Evolutionary conservation across 2,888 invertebrate species (phyloP), one percentile per base, ranked within the genome.

Genomic region (Thymelicus sylvestris): DNA sequence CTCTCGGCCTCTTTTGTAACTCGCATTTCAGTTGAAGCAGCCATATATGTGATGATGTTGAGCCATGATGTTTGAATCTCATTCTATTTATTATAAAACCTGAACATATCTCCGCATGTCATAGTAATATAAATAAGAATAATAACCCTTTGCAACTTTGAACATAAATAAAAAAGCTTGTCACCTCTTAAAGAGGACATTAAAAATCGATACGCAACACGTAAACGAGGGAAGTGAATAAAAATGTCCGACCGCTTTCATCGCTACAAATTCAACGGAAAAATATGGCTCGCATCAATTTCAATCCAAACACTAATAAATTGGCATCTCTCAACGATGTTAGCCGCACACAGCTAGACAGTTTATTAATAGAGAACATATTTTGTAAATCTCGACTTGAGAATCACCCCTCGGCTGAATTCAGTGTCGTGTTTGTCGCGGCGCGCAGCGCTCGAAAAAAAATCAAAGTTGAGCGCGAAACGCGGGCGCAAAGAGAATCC

Each of bases 251-350:
- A 75, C 75, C 80, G 86, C 90, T 92, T 90, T 92, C 93, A 90
- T 78, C 91, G 89, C 81, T 82, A 89, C 92, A 90, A 91, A 93
- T 91, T 91, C 88, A 87, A 84, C 82, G 84, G 86, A 86, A 88
- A 93, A 91, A 90, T 93, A 93, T 92, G 81, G 86, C 84, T 83
- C 80, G 91, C 92, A 92, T 93, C 93, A 91, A 92, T 93, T 93
- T 91, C 90, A 91, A 93, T 93, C 86, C 85, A 93, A 93, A 93
- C 91, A 91, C 83, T 89, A 91, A 93, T 93, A 93, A 93, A 93
- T 93, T 92, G 91, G 91, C 90, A 85, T 92, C 92, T 91, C 90
- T 91, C 91, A 87, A 82, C 90, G 86, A 78, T 78, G 74, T 79
- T 60, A 70, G 70, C 70, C 78, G 80, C 82, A 82, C 81, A 82